Percentiles rank a stretch among this genome's conserved stretches.
Evolutionary conservation across 2,888 invertebrate genomes (phyloP).

Genomic region (Platynereis dumerilii): DNA sequence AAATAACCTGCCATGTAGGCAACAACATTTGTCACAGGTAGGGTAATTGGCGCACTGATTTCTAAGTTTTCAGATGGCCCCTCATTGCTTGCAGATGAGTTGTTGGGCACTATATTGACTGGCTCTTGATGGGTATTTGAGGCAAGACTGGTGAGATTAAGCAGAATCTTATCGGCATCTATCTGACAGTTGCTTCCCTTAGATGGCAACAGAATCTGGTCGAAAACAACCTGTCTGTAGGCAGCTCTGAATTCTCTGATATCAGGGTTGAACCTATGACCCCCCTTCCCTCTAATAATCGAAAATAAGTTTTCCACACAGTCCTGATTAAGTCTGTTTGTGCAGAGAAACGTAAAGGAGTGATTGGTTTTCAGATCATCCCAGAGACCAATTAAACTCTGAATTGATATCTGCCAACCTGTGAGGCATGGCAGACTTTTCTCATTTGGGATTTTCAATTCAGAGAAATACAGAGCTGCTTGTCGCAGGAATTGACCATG

Average conservation of each 20-base stretch:
- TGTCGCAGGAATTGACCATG: neutral
- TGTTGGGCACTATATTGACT: too few relatives aligned
- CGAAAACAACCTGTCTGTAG: slow-evolving; percentile 9
- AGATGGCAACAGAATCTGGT: too few relatives aligned
- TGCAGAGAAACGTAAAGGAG: slow-evolving; percentile 7
- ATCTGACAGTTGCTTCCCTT: neutral
- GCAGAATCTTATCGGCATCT: neutral
- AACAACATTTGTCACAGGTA: neutral
- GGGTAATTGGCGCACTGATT: neutral
- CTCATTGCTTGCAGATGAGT: neutral
- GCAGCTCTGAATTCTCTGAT: slow-evolving; percentile 10
- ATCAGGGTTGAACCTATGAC: slow-evolving; percentile 10
- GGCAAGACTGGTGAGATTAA: neutral
- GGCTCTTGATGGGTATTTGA: too few relatives aligned
- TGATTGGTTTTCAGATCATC: slow-evolving; percentile 9
- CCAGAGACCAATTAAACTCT: slow-evolving; percentile 8
- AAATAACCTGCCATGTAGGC: slow-evolving; percentile 9
- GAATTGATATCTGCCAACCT: slow-evolving; percentile 20
- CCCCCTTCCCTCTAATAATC: slow-evolving; percentile 17
- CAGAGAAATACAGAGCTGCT: neutral
- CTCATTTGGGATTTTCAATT: neutral
- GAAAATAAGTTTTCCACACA: slow-evolving; percentile 25
- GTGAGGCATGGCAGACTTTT: slow-evolving; percentile 9
- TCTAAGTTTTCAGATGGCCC: neutral
- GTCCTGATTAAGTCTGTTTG: slow-evolving; percentile 27